A percentile compares a stretch with the other conserved stretches of the same genome.
phyloP scores from a whole-genome alignment of 2,888 invertebrate species.

The Serrognathus titanus region DNA sequence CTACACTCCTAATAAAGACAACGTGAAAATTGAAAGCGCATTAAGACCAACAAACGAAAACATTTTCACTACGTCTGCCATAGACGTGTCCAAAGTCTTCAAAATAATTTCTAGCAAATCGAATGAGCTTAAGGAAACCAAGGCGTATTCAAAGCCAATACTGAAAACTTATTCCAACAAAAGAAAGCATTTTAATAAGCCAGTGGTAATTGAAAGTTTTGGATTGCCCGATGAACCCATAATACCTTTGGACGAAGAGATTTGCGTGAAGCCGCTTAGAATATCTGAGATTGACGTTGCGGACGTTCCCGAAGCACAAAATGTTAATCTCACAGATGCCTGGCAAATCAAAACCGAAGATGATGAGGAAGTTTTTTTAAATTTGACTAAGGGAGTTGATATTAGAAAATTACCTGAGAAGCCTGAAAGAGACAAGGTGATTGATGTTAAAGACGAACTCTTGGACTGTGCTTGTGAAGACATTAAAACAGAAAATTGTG shows the following conservation, averaged over 20 bases:
- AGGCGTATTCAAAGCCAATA: slow-evolving; percentile 19
- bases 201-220: slow-evolving; percentile 35
- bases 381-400: no score
- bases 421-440: not conserved
- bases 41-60: slow-evolving; percentile 19
- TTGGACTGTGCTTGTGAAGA: no score
- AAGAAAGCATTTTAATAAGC: slow-evolving; percentile 28
- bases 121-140: slow-evolving; percentile 13
- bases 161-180: slow-evolving; percentile 39
- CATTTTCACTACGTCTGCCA: slow-evolving; percentile 16
- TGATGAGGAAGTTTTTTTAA: no score
- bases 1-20: not conserved
- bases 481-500: no score
- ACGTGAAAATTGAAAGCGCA: slow-evolving; percentile 1
- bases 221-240: slow-evolving; percentile 39
- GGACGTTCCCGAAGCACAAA: slow-evolving; percentile 22
- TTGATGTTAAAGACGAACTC: not conserved
- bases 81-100: slow-evolving; percentile 35
- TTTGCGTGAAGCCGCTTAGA: slow-evolving; percentile 7
- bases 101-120: slow-evolving; percentile 33
- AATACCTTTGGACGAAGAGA: slow-evolving; percentile 25
- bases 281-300: slow-evolving; percentile 24
- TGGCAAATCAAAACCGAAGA: no score
- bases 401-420: not conserved
- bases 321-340: slow-evolving; percentile 21